Conservation (phyloP, 1,140 invertebrate species). For the Parasteatoda tepidariorum region DNA sequence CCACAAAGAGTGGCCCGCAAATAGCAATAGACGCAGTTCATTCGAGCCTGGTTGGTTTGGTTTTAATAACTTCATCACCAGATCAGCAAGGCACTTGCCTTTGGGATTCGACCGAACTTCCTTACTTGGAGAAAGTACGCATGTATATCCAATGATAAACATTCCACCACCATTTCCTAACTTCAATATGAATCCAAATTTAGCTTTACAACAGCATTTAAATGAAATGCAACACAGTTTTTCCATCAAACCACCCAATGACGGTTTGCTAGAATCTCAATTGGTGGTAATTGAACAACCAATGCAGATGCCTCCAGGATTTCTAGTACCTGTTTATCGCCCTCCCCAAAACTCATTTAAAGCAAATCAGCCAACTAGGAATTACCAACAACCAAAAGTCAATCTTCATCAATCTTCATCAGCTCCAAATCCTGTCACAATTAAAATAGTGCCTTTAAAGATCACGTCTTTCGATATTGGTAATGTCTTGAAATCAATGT, state of each 20-base stretch:
- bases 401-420: not conserved
- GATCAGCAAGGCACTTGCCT: constrained; percentile 31
- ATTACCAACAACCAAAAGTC: not conserved
- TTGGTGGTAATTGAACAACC: constrained; percentile 4
- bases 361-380: not conserved
- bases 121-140: constrained; percentile 24
- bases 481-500: constrained; percentile 36
- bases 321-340: not conserved
- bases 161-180: not conserved
- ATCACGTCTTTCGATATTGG: constrained; percentile 14
- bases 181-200: not conserved
- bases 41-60: constrained; percentile 6
- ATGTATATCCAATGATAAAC: not conserved
- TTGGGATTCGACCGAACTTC: not conserved
- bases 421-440: constrained; percentile 23
- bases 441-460: constrained; percentile 46
- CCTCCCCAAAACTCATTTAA: not conserved
- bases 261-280: not conserved
- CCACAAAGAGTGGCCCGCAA: not conserved
- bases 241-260: not conserved
- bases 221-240: not conserved
- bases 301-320: not conserved
- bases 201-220: not conserved
- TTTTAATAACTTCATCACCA: constrained; percentile 24
- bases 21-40: not conserved